Percentiles rank a stretch among this genome's conserved stretches.
Conservation (phyloP, 2,888 invertebrate species). For the Tortrix viridana region DNA sequence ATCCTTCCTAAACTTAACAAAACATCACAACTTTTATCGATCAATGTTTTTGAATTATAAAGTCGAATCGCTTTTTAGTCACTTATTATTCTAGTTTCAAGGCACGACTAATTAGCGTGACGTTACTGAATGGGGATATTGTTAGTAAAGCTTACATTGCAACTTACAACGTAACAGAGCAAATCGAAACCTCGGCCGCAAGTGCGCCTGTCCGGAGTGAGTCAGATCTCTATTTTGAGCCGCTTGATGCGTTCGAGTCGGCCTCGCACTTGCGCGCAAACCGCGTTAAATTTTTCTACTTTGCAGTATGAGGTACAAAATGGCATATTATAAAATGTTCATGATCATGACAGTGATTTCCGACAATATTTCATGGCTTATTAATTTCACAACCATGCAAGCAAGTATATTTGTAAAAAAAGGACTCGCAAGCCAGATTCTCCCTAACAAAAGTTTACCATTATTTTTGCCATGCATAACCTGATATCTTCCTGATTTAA, state of each 20-base stretch:
- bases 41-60: constrained; percentile 6
- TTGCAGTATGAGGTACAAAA: constrained; percentile 7
- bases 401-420: no score
- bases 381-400: background rate
- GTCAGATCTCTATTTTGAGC: constrained; percentile 70
- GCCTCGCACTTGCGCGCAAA: constrained; percentile 23
- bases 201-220: constrained; percentile 57
- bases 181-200: constrained; percentile 13
- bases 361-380: constrained; percentile 3
- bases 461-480: no score
- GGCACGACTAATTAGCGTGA: constrained; percentile 22
- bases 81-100: constrained; percentile 8
- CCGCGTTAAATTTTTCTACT: constrained; percentile 27
- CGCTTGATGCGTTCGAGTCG: constrained; percentile 54
- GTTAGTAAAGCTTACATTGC: constrained; percentile 19
- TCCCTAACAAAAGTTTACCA: no score
- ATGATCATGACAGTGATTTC: constrained; percentile 4
- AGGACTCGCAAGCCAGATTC: no score
- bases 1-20: constrained; percentile 13
- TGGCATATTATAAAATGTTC: background rate
- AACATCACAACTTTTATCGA: constrained; percentile 14
- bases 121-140: constrained; percentile 10
- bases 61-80: constrained; percentile 17
- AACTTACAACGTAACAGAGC: constrained; percentile 23
- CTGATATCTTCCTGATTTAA: no score